Base-by-base conservation (phyloP, 2,888 invertebrate genomes). In the Macrophya alboannulata region DNA sequence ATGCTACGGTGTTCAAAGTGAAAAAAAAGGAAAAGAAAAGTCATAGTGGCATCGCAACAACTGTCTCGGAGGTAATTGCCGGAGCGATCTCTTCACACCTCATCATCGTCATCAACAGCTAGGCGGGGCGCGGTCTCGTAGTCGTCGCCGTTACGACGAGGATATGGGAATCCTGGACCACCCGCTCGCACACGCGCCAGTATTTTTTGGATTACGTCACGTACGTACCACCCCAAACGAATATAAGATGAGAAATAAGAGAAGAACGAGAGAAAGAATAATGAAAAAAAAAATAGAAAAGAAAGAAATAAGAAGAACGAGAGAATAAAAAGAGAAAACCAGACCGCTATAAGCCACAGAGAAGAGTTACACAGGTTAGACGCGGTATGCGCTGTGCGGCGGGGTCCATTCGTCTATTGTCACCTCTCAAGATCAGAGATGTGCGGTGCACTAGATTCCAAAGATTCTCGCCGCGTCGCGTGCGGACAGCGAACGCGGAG, bases 81-180 rank as follows among this genome's bases (percentile, higher is more conserved):
- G 89, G 88, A 91, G 91, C 91, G 68, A 90, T 93, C 93, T 93
- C 93, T 93, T 93, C 93, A 92, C 93, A 93, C 93, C 93, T 93
- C 93, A 93, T 93, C 93, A 93, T 93, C 92, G 91, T 93, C 92
- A 92, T 92, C 92, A 92, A 92, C 92, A 90, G 90, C 90, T 88
- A 87, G 87, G 88, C 88, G 89, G 91, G 90, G 89, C 88, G 89
- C 89, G 89, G 89, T 89, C 92, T 89, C 81, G 71, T 84, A 88
- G 87, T 89, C 87, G 87, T 88, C 87, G 88, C 88, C 88, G 88
- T 85, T 87, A 87, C 86, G 88, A 86, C 86, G 89, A 87, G 89
- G 88, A 87, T n/a, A n/a, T 87, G 87, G 68, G 87, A 85, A 87
- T 74, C 43, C 17, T 51, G 86, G 90, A 91, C 91, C 92, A 91